Percentiles rank a stretch among this genome's conserved stretches.
These are phyloP conservation scores for Ptychochromis oligacanthus DNA, from an alignment of 2,113 vertebrate species.

Conservation along the genomic window DNA sequence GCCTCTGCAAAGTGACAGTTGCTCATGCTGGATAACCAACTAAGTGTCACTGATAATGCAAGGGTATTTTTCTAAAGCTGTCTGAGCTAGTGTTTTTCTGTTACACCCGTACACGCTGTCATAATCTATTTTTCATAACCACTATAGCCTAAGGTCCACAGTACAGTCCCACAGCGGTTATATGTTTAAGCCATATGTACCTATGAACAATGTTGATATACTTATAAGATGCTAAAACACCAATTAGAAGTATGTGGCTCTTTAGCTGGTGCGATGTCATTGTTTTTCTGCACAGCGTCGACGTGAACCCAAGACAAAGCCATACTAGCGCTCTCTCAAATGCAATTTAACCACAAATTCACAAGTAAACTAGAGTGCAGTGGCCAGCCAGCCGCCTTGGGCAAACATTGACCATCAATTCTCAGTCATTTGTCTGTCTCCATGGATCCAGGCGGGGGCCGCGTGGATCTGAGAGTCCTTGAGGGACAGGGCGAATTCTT, in stretches of 20 bases:
- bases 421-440: conserved; percentile 82
- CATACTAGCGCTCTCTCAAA: conserved; percentile 80
- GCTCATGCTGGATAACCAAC: background rate
- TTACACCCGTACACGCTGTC: conserved; percentile 7
- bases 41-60: background rate
- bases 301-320: conserved; percentile 81
- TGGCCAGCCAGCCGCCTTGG: conserved; percentile 83
- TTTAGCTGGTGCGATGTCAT: conserved; percentile 4
- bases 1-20: conserved; percentile 12
- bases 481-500: background rate
- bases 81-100: background rate
- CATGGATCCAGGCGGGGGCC: conserved; percentile 29
- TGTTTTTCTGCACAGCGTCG: conserved; percentile 59
- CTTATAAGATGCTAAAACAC: background rate
- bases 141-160: background rate
- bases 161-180: background rate
- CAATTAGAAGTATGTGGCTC: background rate
- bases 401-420: conserved; percentile 89
- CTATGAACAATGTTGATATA: background rate
- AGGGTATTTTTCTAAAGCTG: background rate
- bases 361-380: conserved; percentile 89
- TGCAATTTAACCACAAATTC: conserved; percentile 87
- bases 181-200: background rate
- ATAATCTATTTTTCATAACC: background rate
- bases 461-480: conserved; percentile 32